Conservation (phyloP, 2,797 vertebrate species). For the Arremon brunneinucha region DNA sequence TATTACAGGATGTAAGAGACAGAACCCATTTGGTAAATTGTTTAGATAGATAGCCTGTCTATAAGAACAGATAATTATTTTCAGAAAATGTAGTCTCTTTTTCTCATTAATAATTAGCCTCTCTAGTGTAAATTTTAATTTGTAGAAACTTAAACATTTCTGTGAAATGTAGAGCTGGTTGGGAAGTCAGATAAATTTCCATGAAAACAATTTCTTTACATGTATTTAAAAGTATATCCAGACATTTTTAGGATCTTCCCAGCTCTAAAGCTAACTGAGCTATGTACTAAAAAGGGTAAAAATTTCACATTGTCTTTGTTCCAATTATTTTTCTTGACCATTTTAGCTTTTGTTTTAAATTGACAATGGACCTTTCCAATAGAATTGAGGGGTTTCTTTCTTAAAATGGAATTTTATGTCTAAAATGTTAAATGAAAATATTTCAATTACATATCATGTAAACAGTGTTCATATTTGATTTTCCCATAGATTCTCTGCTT, state of each 20-base stretch:
- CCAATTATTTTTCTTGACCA: neutral
- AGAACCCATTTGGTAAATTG: neutral
- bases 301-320: neutral
- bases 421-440: neutral
- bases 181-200: neutral
- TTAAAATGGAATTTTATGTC: neutral
- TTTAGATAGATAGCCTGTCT: neutral
- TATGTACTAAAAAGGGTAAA: neutral
- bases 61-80: neutral
- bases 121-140: neutral
- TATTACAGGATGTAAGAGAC: neutral
- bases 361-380: accelerated
- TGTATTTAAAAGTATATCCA: neutral
- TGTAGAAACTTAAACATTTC: neutral
- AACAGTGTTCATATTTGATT: neutral
- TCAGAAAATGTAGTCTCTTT: neutral
- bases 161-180: neutral
- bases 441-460: neutral
- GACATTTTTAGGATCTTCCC: neutral
- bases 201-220: neutral
- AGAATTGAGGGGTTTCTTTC: accelerated
- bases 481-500: neutral
- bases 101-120: neutral
- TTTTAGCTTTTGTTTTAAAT: neutral
- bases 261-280: neutral